Base-by-base conservation (phyloP, 2,888 invertebrate species). In the Palloptera scutellata region DNA sequence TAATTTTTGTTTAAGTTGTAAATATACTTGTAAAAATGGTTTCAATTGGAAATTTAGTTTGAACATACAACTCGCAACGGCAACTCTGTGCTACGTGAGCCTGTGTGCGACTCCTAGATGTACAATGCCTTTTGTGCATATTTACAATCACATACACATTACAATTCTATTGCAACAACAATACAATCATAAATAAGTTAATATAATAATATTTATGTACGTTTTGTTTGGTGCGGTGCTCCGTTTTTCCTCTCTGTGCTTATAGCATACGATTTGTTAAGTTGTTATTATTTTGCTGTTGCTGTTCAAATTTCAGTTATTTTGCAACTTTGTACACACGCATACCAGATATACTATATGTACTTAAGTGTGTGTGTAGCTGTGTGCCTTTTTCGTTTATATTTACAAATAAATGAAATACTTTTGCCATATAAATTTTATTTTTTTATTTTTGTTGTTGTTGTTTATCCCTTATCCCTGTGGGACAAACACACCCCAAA, bases 121-220 rank as follows among this genome's bases (percentile, higher is more conserved):
- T 6, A 30, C 2, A 4, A 30, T 30, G 30, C 30, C 6, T 30
- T 30, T 30, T 30, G 30, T 4, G 30, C 6, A 30, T 30, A 30
- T 30, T 30, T 30, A 30, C 6, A 30, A 2, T 30, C 30, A 4
- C 30, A 30, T 6, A 30, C 30, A 30, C 30, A 30, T 30, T 30
- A 30, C 30, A 30, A 30, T 30, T 30, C 2, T 6, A 30, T 30
- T 30, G 30, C 30, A 30, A 30, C 30, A 30, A 30, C 30, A 30
- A 41, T 12, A 43, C 58, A 45, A 42, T 52, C 20, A 67, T 61
- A 67, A 64, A 73, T 73, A 70, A 69, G 70, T 77, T 78, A 78
- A 78, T 79, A 73, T 76, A 79, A 79, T 77, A 79, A 76, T 78
- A 78, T 78, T 76, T 78, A 77, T 78, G 74, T 72, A 70, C 68